A percentile compares a stretch with the other conserved stretches of the same genome.
Conservation (phyloP, 1,140 invertebrate species). For the Maniola jurtina region DNA sequence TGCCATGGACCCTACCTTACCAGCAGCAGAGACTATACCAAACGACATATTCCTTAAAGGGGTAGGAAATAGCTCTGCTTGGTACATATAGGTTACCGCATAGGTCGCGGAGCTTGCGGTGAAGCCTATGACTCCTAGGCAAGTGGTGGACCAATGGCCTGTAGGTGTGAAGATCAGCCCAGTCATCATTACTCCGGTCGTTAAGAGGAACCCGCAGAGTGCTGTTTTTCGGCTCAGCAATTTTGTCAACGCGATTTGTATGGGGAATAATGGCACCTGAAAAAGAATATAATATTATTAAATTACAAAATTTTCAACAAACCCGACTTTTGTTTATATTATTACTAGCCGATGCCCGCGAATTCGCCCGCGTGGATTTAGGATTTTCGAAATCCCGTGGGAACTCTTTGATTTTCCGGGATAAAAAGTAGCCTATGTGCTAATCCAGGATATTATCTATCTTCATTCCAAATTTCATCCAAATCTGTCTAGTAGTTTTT, state of each 20-base stretch:
- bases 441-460: no score
- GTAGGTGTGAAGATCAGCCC: slow-evolving; percentile 37
- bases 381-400: no score
- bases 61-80: slow-evolving; percentile 47
- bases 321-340: no score
- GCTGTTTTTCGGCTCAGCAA: slow-evolving; percentile 35
- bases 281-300: slow-evolving; percentile 19
- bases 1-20: slow-evolving; percentile 42
- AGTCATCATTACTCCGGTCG: slow-evolving; percentile 33
- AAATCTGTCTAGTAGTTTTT: no score
- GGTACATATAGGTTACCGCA: slow-evolving; percentile 36
- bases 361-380: no score
- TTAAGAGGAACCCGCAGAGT: slow-evolving; percentile 11
- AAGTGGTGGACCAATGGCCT: slow-evolving; percentile 29
- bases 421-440: no score
- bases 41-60: slow-evolving; percentile 47
- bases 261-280: slow-evolving; percentile 24
- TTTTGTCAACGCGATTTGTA: slow-evolving; percentile 36
- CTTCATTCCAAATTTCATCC: no score
- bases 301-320: no score
- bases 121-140: slow-evolving; percentile 37
- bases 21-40: slow-evolving; percentile 36
- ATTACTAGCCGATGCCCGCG: no score
- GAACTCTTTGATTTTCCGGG: no score
- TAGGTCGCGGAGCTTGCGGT: slow-evolving; percentile 27